Evolutionary conservation across 1,140 invertebrate genomes (phyloP).

Genomic region (Zaprionus nigranus): DNA sequence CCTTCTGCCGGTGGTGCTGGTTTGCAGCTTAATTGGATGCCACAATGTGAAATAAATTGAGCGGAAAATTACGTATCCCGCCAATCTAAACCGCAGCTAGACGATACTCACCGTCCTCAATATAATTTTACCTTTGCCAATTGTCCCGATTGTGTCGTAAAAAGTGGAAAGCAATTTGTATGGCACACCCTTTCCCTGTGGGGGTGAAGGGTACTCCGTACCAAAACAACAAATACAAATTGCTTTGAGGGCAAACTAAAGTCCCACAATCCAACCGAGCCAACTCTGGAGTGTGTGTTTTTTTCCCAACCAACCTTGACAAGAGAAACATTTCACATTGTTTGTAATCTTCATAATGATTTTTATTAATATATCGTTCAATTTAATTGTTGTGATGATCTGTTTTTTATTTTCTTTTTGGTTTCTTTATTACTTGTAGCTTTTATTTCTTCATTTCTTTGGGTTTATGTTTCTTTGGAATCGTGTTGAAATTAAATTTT

Average conservation of each 20-base stretch:
- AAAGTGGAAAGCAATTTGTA: conserved; percentile 42
- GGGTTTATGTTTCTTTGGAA: conserved; percentile 27
- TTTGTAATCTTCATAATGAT: conserved; percentile 67
- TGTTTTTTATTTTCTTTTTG: conserved; percentile 25
- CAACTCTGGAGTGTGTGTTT: too few relatives aligned
- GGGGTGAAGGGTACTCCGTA: not conserved
- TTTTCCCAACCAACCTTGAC: not conserved
- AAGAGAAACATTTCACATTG: not conserved
- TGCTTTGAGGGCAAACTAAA: not conserved
- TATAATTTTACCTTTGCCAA: conserved; percentile 56
- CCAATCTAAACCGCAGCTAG: conserved; percentile 73
- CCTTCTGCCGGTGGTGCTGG: conserved; percentile 33
- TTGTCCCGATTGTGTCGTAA: conserved; percentile 67
- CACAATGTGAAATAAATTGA: conserved; percentile 85
- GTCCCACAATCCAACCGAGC: too few relatives aligned
- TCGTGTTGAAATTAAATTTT: conserved; percentile 56
- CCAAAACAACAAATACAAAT: not conserved
- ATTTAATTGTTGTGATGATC: conserved; percentile 60
- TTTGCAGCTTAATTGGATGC: conserved; percentile 84
- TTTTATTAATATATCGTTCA: conserved; percentile 79
- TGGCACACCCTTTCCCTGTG: not conserved
- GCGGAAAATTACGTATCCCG: conserved; percentile 84
- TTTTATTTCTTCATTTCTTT: conserved; percentile 24
- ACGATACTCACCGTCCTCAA: conserved; percentile 37
- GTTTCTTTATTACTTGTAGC: conserved; percentile 7